Evolutionary conservation across 2,797 vertebrate species (phyloP).

Genomic region (Balearica regulorum): DNA sequence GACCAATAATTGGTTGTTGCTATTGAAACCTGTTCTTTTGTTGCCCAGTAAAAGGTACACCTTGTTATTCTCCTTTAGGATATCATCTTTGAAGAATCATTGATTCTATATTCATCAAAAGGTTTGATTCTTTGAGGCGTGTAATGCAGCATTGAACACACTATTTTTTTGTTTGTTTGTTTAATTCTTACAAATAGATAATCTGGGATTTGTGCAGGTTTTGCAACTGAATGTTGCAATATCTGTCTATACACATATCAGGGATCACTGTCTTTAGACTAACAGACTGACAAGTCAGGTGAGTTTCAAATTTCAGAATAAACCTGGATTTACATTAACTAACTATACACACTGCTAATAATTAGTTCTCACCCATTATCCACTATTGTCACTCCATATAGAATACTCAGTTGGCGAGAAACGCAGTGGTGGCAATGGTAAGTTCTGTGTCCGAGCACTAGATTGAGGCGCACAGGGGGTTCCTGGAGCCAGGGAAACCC

Average conservation of each 20-base stretch:
- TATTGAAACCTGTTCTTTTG: not conserved
- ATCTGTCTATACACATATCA: not conserved
- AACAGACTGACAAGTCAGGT: not conserved
- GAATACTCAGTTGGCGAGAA: not conserved
- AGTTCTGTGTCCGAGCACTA: not conserved
- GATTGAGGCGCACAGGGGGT: not conserved
- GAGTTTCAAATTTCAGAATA: not conserved
- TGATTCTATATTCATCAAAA: not conserved
- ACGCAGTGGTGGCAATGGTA: not conserved
- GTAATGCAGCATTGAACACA: not conserved
- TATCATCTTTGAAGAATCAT: not conserved
- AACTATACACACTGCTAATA: not conserved
- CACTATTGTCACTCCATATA: not conserved
- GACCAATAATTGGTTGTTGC: not conserved
- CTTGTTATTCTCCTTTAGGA: not conserved
- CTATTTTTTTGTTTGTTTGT: not conserved
- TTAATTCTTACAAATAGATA: not conserved
- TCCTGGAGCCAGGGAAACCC: not conserved
- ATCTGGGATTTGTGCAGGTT: not conserved
- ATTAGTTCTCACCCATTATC: not conserved
- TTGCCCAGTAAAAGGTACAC: not conserved
- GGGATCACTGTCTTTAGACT: not conserved
- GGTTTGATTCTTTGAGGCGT: not conserved
- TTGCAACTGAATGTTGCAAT: not conserved
- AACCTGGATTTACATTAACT: not conserved